Conservation (phyloP, 2,888 invertebrate species). For the Barypeithes pellucidus region DNA sequence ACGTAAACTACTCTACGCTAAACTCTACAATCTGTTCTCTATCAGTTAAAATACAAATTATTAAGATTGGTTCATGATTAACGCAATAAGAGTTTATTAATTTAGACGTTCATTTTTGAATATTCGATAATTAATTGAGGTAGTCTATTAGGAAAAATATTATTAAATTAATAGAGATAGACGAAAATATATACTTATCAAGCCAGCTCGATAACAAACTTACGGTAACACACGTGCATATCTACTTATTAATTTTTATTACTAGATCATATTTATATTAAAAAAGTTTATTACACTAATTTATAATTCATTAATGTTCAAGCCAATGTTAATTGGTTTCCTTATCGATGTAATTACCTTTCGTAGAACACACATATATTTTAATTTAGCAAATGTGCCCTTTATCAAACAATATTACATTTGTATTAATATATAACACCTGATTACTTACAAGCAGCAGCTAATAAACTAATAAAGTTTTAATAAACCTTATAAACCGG, state of each 20-base stretch:
- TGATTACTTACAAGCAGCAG: constrained; percentile 64
- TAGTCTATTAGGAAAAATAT: too few species aligned
- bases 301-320: constrained; percentile 44
- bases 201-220: too few species aligned
- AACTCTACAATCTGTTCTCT: too few species aligned
- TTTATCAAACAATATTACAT: constrained; percentile 60
- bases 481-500: constrained; percentile 61
- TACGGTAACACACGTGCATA: not conserved
- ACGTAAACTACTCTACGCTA: too few species aligned
- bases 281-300: constrained; percentile 32
- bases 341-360: constrained; percentile 50
- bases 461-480: constrained; percentile 63
- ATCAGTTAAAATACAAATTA: too few species aligned
- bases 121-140: too few species aligned
- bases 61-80: too few species aligned
- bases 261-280: constrained; percentile 12
- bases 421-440: constrained; percentile 63
- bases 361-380: constrained; percentile 39
- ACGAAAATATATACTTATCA: too few species aligned
- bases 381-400: constrained; percentile 60
- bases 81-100: too few species aligned
- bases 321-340: constrained; percentile 33
- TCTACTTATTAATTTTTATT: not conserved
- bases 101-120: too few species aligned
- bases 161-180: too few species aligned